A percentile compares a stretch with the other conserved stretches of the same genome.
Evolutionary conservation across 2,797 vertebrate genomes (phyloP).

Genomic region (Margarornis squamiger): DNA sequence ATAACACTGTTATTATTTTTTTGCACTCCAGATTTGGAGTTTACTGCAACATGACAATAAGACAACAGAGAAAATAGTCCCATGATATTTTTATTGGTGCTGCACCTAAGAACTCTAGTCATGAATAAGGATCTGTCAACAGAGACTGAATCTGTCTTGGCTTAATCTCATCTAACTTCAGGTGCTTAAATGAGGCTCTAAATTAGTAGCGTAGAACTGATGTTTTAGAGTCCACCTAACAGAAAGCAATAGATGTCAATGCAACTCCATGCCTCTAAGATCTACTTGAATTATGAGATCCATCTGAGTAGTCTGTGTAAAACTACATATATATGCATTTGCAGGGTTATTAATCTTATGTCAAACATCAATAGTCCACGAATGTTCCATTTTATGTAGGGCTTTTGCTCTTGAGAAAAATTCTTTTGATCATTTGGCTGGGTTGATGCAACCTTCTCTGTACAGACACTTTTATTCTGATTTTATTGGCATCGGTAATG

Average conservation of each 20-base stretch:
- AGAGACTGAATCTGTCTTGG: not conserved
- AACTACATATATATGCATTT: not conserved
- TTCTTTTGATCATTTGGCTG: not conserved
- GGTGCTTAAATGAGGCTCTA: not conserved
- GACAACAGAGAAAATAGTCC: not conserved
- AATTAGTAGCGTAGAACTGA: not conserved
- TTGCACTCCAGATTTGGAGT: not conserved
- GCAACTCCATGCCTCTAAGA: not conserved
- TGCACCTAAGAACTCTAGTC: not conserved
- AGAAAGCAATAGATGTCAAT: not conserved
- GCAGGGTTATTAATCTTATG: not conserved
- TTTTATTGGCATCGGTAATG: not conserved
- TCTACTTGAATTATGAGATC: not conserved
- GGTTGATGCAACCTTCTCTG: not conserved
- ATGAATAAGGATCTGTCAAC: not conserved
- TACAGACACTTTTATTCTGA: not conserved
- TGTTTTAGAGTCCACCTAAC: not conserved
- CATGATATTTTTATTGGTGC: not conserved
- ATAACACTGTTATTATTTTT: not conserved
- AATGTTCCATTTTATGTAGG: not conserved
- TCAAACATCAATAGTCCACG: not conserved
- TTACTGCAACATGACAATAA: not conserved
- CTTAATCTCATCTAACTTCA: not conserved
- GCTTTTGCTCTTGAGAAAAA: not conserved
- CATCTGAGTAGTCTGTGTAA: not conserved